A percentile compares a stretch with the other conserved stretches of the same genome.
Conservation (phyloP, 2,113 vertebrate genomes). For the Gobius niger region DNA sequence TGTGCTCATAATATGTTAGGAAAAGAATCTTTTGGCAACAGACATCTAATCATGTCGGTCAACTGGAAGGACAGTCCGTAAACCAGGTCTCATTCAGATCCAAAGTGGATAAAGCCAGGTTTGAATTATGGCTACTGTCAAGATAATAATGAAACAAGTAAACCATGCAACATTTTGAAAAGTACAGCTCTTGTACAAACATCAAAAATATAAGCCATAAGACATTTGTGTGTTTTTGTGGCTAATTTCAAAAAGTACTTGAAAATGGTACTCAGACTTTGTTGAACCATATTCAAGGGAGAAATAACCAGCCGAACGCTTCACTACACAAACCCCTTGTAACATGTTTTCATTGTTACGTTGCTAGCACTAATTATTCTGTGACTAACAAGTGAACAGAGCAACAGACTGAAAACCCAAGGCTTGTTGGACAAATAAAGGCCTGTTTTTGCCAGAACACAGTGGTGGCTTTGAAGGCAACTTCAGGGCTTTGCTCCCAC, state of each 20-base stretch:
- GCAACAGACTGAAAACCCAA: conserved; percentile 4
- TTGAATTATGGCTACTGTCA: too few relatives aligned
- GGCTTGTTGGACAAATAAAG: conserved; percentile 3
- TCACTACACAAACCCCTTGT: not conserved
- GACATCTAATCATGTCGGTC: not conserved
- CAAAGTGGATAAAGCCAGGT: too few relatives aligned
- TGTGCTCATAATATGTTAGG: not conserved
- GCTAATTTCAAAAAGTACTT: conserved; percentile 26
- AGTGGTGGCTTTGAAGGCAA: conserved; percentile 3
- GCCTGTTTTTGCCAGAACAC: not conserved
- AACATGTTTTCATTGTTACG: not conserved
- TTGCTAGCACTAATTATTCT: not conserved
- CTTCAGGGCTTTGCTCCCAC: not conserved
- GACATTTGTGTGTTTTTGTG: conserved; percentile 20
- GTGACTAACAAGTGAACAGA: conserved; percentile 1
- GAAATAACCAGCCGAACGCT: not conserved
- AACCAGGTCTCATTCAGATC: too few relatives aligned
- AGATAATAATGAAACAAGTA: too few relatives aligned
- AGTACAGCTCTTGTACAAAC: not conserved
- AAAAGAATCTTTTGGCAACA: not conserved
- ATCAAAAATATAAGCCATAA: conserved; percentile 27
- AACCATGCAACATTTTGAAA: not conserved
- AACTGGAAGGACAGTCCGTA: too few relatives aligned
- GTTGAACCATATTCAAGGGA: conserved; percentile 15
- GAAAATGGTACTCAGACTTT: conserved; percentile 9